Base-by-base conservation (phyloP, 2,113 vertebrate genomes). In the Malaclemys terrapin region DNA sequence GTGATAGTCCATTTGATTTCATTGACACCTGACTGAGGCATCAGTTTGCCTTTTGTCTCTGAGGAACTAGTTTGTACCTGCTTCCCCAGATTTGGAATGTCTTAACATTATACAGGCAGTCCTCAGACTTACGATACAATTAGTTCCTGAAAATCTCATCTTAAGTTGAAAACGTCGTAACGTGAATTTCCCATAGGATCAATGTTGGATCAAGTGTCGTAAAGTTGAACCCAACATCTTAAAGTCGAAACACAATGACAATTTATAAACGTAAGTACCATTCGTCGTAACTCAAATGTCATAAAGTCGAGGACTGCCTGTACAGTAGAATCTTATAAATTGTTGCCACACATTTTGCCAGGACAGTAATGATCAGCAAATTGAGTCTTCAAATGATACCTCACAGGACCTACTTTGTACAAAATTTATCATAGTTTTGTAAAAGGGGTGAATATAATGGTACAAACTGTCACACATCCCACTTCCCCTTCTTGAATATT, bases 401-500 rank as follows among this genome's bases (percentile, higher is more conserved):
- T 62, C 29, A 62, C 29, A 31, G 31, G 27, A 11, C 29, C 16
- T 31, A 31, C 59, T 31, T 13, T 62, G 31, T n/a, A 38, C n/a
- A 72, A 22, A 38, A 38, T 69, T 20, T 72, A 72, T 20, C 65
- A 69, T 38, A 72, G 35, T 38, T 8, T 38, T 38, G 14, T 38
- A 72, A 72, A 72, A 72, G 35, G n/a, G 19, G 35, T 38, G 35
- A 38, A 38, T 10, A 10, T 72, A n/a, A 20, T 8, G 17, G 8
- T 72, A 19, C 65, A 38, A n/a, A 72, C 35, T 69, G 65, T 72
- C 65, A 38, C 8, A 72, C 1, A 0, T 93, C 96, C 92, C 20
- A 75, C 79, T 91, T 93, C 79, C 65, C 85, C 92, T 93, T 81
- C 88, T 94, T 82, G 83, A 94, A 87, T 75, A 38, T 75, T 95